These are phyloP conservation scores for Phrynocephalus guinanensis DNA, from an alignment of 2,797 vertebrate species.

Conservation along the genomic window DNA sequence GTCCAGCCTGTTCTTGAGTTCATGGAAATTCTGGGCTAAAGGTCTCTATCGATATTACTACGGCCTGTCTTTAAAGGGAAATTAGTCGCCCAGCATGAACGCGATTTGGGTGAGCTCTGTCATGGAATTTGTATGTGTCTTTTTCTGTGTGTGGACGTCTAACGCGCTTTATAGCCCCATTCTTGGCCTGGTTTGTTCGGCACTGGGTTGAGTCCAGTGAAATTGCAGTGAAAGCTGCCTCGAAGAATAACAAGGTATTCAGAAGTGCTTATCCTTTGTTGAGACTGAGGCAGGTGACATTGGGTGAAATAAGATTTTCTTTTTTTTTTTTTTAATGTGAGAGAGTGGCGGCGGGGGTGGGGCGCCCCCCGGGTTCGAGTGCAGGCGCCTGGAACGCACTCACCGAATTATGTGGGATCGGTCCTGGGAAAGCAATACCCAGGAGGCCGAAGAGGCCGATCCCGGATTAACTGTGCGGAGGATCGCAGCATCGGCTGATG, in stretches of 20 bases:
- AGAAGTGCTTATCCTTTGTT: not conserved
- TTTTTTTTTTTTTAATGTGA: no score
- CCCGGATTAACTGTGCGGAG: not conserved
- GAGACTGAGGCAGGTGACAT: not conserved
- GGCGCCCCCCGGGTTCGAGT: no score
- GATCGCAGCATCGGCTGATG: not conserved
- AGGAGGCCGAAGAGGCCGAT: not conserved
- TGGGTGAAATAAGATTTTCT: not conserved
- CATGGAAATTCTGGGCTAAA: not conserved
- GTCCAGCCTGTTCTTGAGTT: not conserved
- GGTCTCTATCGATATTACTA: not conserved
- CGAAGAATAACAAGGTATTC: not conserved
- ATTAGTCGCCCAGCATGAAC: not conserved
- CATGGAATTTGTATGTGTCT: not conserved
- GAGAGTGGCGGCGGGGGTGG: no score
- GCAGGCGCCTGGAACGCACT: not conserved
- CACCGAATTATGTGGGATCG: not conserved
- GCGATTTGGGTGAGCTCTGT: not conserved
- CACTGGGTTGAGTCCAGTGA: not conserved
- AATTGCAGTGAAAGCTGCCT: not conserved
- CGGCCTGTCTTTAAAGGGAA: not conserved
- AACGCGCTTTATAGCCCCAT: not conserved
- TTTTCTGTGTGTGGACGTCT: no score
- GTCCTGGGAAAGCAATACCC: not conserved
- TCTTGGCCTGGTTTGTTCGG: no score